phyloP scores from a whole-genome alignment of 2,888 invertebrate species.

The Odontomyia ornata region DNA sequence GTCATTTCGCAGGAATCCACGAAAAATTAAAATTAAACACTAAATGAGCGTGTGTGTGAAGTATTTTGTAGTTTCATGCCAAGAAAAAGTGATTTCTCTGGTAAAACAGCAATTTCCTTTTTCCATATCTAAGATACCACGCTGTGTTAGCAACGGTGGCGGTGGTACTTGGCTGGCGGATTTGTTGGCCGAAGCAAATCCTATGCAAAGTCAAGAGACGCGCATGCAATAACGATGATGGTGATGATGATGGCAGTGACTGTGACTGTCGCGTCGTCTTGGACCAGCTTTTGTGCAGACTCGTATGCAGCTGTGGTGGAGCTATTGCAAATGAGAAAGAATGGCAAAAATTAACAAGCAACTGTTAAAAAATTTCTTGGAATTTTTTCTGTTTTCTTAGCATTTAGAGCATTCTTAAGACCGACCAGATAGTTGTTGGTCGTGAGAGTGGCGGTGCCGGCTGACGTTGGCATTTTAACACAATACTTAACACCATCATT shows the following conservation, averaged over 20 bases:
- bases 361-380: slow-evolving; percentile 37
- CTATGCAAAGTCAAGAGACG: background rate
- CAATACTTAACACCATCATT: slow-evolving; percentile 10
- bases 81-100: slow-evolving; percentile 19
- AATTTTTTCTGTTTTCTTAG: slow-evolving; percentile 31
- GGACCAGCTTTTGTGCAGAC: too few species aligned
- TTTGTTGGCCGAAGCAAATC: too few species aligned
- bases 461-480: background rate
- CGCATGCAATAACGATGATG: background rate
- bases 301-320: background rate
- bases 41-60: background rate
- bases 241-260: background rate
- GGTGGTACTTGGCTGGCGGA: background rate
- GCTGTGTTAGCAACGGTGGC: slow-evolving; percentile 6
- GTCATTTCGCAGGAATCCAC: slow-evolving; percentile 45
- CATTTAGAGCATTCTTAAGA: background rate
- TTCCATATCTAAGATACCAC: background rate
- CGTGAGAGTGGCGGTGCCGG: background rate
- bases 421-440: background rate
- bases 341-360: slow-evolving; percentile 39
- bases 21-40: slow-evolving; percentile 23
- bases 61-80: background rate
- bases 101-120: slow-evolving; percentile 8
- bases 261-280: background rate
- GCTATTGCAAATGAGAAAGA: slow-evolving; percentile 26